phyloP scores from a whole-genome alignment of 2,113 vertebrate genomes.

The Rhinolophus sinicus region DNA sequence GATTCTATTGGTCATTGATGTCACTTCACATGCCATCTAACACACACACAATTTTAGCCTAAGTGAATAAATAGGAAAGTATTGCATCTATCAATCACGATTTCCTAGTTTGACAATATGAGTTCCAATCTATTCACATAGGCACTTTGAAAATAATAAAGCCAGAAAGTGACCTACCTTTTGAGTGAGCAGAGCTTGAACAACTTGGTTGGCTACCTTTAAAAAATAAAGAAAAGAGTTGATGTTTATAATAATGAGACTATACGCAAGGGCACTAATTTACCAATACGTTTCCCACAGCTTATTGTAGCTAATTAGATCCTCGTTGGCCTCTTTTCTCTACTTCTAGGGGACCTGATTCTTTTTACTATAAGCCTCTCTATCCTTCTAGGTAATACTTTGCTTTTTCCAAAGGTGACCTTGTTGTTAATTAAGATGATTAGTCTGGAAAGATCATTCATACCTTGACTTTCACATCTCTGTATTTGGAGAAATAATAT shows the following conservation, averaged over 20 bases:
- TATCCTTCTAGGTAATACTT: constrained; percentile 49
- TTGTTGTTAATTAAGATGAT: constrained; percentile 67
- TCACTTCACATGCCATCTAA: constrained; percentile 25
- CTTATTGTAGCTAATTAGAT: constrained; percentile 52
- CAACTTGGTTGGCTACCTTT: constrained; percentile 96
- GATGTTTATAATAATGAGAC: constrained; percentile 23
- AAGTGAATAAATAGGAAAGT: constrained; percentile 45
- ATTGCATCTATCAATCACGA: constrained; percentile 62
- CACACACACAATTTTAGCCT: constrained; percentile 24
- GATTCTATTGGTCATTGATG: neutral
- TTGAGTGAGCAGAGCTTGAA: constrained; percentile 96
- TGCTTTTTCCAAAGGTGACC: constrained; percentile 64
- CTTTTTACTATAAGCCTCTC: constrained; percentile 56
- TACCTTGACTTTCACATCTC: constrained; percentile 62
- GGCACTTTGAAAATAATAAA: constrained; percentile 42
- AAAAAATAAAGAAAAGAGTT: constrained; percentile 78
- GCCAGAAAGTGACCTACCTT: constrained; percentile 88
- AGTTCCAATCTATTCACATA: constrained; percentile 7
- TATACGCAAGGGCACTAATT: neutral
- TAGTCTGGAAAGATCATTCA: constrained; percentile 59
- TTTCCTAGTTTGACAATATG: constrained; percentile 32
- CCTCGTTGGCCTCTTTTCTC: neutral
- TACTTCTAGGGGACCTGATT: neutral
- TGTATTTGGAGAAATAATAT: constrained; percentile 66
- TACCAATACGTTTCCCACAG: constrained; percentile 32